Conservation (phyloP, 2,113 vertebrate genomes). For the Mesoclemmys tuberculata region DNA sequence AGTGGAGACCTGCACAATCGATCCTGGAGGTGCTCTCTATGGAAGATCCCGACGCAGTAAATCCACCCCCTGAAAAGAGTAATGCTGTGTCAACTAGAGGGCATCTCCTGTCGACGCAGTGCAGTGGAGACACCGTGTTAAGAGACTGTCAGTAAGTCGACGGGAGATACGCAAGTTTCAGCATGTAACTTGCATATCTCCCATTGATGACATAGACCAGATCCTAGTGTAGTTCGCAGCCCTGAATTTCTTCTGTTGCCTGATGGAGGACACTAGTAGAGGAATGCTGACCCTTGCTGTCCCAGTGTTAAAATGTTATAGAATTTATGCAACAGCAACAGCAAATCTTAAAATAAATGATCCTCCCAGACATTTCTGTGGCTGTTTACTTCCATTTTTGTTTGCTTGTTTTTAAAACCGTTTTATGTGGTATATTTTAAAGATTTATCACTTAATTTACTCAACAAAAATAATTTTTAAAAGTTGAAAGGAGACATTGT, state of each 20-base stretch:
- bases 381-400: not conserved
- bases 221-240: not conserved
- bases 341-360: not conserved
- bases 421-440: not conserved
- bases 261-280: not conserved
- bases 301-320: not conserved
- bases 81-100: too few relatives aligned
- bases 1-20: too few relatives aligned
- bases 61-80: too few relatives aligned
- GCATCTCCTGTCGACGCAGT: too few relatives aligned
- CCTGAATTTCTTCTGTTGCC: not conserved
- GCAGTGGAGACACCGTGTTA: too few relatives aligned
- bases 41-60: too few relatives aligned
- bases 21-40: too few relatives aligned
- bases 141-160: too few relatives aligned
- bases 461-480: not conserved
- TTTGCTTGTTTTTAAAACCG: not conserved
- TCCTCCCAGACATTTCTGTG: not conserved
- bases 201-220: too few relatives aligned
- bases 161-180: too few relatives aligned
- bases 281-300: not conserved
- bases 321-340: not conserved
- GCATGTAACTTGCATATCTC: too few relatives aligned
- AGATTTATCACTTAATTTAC: not conserved
- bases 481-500: not conserved